Evolutionary conservation across 2,888 invertebrate genomes (phyloP), one percentile per base, ranked within the genome.

Genomic region (Digitonthophagus gazella): DNA sequence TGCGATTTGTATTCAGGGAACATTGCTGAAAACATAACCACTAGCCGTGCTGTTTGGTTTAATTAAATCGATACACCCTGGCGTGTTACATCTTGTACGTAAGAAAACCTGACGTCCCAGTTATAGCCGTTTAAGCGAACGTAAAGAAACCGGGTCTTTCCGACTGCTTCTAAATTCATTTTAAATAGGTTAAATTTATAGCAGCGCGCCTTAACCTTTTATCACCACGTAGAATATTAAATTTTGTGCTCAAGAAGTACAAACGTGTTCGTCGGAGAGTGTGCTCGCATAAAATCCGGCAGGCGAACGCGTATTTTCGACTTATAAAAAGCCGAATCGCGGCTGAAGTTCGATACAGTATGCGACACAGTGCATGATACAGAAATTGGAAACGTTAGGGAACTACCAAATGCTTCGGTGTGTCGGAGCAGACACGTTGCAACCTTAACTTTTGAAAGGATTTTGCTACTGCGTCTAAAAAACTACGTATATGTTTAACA

Each of bases 41-140:
- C 19, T 11, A 19, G 18, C 18, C 16, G 18, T 20, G 2, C 19
- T 61, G 61, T 61, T 61, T 18, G 61, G 20, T 61, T 18, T 61
- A 61, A 61, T 61, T 61, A 61, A 61, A 61, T 61, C 61, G 61
- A 18, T 61, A 61, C 28, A 6, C 28, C 28, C 28, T 11, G 11
- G 11, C 28, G 28, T 44, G 28, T 44, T 44, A 44, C 11, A 44
- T 44, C 28, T 44, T 5, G 28, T 44, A 6, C 8, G 28, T n/a
- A n/a, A n/a, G 11, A 8, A 44, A 44, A 44, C 28, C 28, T 44
- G 28, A 44, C 28, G 28, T 44, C 11, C 8, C 28, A n/a, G 28
- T 44, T 11, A 44, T 1, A 44, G 1, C 3, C 8, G 28, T 44
- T 44, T 8, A 44, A 44, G 28, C n/a, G n/a, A n/a, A n/a, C n/a